A percentile compares a stretch with the other conserved stretches of the same genome.
Conservation (phyloP, 1,140 invertebrate genomes). For the Drosophila kurseongensis region DNA sequence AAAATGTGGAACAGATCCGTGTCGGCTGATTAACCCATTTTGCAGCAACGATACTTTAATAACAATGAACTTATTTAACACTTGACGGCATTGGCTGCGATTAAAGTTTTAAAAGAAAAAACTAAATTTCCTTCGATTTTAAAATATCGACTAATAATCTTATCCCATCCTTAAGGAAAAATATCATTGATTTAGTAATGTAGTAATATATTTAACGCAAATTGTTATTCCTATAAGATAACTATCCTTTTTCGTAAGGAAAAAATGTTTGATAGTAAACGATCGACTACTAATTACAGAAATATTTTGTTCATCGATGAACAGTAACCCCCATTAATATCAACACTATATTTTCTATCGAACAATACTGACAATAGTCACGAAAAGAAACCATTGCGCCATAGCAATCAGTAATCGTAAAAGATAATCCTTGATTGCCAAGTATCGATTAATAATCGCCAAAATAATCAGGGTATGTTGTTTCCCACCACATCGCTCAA, state of each 20-base stretch:
- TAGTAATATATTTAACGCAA: too few relatives aligned
- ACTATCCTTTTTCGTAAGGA: too few relatives aligned
- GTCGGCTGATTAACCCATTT: slow-evolving; percentile 1
- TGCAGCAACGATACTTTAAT: not conserved
- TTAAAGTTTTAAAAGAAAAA: too few relatives aligned
- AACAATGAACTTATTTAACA: not conserved
- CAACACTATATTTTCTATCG: not conserved
- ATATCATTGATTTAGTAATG: too few relatives aligned
- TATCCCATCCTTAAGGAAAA: too few relatives aligned
- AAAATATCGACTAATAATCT: too few relatives aligned
- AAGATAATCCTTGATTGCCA: not conserved
- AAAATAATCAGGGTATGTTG: slow-evolving; percentile 13
- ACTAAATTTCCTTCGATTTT: too few relatives aligned
- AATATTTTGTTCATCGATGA: not conserved
- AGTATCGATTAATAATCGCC: slow-evolving; percentile 24
- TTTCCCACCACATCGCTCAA: slow-evolving; percentile 9
- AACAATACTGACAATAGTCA: not conserved
- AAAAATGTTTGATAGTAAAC: too few relatives aligned
- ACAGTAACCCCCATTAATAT: not conserved
- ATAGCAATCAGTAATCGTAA: not conserved
- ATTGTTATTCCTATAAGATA: too few relatives aligned
- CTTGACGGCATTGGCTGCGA: too few relatives aligned
- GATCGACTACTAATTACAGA: not conserved
- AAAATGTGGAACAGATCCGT: slow-evolving; percentile 13
- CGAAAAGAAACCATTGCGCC: not conserved